Conservation (phyloP, 2,888 invertebrate genomes). For the Xylota sylvarum region DNA sequence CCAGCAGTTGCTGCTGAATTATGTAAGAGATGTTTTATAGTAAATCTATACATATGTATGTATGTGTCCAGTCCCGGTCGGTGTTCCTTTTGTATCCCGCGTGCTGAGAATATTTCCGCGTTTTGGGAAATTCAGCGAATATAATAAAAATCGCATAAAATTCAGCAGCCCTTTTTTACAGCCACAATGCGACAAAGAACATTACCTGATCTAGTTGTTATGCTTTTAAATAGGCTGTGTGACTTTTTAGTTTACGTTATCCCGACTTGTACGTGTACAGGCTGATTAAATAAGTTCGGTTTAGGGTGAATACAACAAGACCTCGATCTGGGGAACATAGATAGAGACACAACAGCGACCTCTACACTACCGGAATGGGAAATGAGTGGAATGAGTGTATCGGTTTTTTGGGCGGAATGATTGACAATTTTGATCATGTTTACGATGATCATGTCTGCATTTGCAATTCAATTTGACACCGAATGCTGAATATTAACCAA, state of each 20-base stretch:
- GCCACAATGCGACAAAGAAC: constrained; percentile 19
- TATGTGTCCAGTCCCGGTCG: background rate
- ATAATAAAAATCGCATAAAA: constrained; percentile 23
- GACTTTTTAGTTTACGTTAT: constrained; percentile 2
- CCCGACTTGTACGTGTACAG: constrained; percentile 62
- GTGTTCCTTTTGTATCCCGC: background rate
- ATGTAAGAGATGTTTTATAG: constrained; percentile 53
- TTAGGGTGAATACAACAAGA: constrained; percentile 66
- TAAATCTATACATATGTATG: constrained; percentile 27
- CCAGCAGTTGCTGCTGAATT: constrained; percentile 54
- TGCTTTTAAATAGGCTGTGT: constrained; percentile 21
- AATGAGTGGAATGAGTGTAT: constrained; percentile 40
- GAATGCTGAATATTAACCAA: constrained; percentile 60
- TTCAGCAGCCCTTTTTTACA: constrained; percentile 24
- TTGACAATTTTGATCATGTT: constrained; percentile 70
- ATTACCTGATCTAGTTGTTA: constrained; percentile 49
- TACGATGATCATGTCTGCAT: constrained; percentile 72
- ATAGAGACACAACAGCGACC: constrained; percentile 52
- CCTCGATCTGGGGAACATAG: constrained; percentile 58
- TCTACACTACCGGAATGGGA: constrained; percentile 63
- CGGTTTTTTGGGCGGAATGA: constrained; percentile 38
- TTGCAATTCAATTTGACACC: constrained; percentile 68
- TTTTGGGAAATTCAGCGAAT: constrained; percentile 47
- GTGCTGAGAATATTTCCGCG: constrained; percentile 59
- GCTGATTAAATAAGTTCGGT: constrained; percentile 22